Evolutionary conservation across 1,140 invertebrate species (phyloP).

Genomic region (Brachionus sp.): DNA sequence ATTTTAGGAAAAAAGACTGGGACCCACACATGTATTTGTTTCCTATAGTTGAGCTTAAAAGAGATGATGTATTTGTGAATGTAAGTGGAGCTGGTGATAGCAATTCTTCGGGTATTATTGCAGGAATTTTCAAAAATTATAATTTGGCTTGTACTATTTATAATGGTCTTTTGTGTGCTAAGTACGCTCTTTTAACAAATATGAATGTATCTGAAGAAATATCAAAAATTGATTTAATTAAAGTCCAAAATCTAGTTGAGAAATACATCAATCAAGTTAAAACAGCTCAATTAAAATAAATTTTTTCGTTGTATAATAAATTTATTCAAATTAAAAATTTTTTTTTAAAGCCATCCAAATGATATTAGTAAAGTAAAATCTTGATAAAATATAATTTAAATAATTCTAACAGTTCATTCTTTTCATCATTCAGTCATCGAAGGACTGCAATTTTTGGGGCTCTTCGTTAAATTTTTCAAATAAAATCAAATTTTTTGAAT

Average conservation of each 20-base stretch:
- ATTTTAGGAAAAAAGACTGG: neutral
- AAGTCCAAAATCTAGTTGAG: neutral
- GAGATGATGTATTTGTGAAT: slow-evolving; percentile 4
- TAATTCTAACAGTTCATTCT: no score
- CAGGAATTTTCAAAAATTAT: slow-evolving; percentile 15
- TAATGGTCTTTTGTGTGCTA: slow-evolving; percentile 35
- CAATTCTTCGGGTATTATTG: slow-evolving; percentile 34
- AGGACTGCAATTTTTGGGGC: no score
- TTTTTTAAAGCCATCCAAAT: no score
- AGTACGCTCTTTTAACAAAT: slow-evolving; percentile 5
- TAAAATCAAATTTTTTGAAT: no score
- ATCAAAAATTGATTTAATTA: slow-evolving; percentile 7
- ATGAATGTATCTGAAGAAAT: slow-evolving; percentile 4
- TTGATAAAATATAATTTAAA: no score
- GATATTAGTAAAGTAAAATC: no score
- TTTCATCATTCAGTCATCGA: no score
- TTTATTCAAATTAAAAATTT: neutral
- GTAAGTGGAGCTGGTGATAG: slow-evolving; percentile 45
- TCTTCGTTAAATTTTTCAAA: no score
- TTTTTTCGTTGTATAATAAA: neutral
- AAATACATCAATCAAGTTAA: neutral
- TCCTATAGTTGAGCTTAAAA: neutral
- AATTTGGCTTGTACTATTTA: neutral
- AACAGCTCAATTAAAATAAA: neutral
- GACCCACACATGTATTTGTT: slow-evolving; percentile 6